phyloP scores from a whole-genome alignment of 2,888 invertebrate genomes.

The Drosophila putrida region DNA sequence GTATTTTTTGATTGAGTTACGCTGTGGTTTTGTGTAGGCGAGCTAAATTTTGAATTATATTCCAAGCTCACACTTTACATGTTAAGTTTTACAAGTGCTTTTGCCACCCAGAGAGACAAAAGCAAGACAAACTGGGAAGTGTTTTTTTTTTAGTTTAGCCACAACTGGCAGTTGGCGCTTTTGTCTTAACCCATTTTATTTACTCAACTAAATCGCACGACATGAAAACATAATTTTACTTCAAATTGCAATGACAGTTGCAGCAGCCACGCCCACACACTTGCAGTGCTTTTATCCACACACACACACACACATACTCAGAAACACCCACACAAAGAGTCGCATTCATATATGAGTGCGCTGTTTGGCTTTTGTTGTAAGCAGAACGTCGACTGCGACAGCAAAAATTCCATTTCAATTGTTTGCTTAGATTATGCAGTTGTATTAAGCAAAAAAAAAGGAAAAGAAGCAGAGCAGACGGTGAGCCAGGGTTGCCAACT shows the following conservation, averaged over 20 bases:
- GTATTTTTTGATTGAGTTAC: not conserved
- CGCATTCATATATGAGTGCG: constrained; percentile 44
- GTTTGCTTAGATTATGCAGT: constrained; percentile 83
- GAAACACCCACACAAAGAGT: constrained; percentile 25
- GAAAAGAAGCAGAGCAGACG: constrained; percentile 9
- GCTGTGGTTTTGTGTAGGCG: constrained; percentile 3
- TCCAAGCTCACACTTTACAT: constrained; percentile 42
- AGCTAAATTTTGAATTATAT: constrained; percentile 38
- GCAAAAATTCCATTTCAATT: constrained; percentile 82
- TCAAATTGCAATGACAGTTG: constrained; percentile 78
- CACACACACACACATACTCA: constrained; percentile 9
- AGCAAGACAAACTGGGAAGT: constrained; percentile 16
- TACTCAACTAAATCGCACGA: constrained; percentile 68
- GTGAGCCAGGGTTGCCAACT: constrained; percentile 11
- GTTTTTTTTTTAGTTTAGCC: constrained; percentile 12
- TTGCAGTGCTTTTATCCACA: constrained; percentile 45
- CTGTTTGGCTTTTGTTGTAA: constrained; percentile 60
- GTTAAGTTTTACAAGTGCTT: constrained; percentile 38
- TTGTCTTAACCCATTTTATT: constrained; percentile 63
- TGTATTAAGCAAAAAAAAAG: constrained; percentile 66
- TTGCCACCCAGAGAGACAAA: constrained; percentile 46
- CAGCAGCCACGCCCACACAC: constrained; percentile 68
- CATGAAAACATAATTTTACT: constrained; percentile 81
- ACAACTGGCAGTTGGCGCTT: constrained; percentile 43
- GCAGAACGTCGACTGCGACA: constrained; percentile 42